Evolutionary conservation across 2,888 invertebrate genomes (phyloP).

Genomic region (Cecidostiba fungosa): DNA sequence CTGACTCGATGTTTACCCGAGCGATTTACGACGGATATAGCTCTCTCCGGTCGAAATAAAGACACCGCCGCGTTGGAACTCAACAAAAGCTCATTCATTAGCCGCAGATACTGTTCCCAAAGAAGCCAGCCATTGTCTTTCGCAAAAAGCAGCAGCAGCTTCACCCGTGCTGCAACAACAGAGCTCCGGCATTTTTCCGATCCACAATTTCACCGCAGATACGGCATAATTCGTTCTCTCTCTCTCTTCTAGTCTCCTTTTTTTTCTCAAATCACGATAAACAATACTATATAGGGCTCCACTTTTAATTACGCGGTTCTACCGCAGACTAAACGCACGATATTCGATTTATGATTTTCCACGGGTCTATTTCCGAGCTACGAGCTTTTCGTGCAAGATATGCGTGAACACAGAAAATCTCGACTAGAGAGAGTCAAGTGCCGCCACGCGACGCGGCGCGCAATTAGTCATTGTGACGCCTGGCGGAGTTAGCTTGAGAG

Average conservation of each 20-base stretch:
- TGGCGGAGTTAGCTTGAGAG: not conserved
- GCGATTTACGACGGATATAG: not conserved
- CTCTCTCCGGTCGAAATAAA: constrained; percentile 2
- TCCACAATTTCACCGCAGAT: not conserved
- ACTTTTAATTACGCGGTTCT: constrained; percentile 14
- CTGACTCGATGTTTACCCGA: not conserved
- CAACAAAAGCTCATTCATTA: constrained; percentile 15
- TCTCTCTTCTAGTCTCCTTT: not conserved
- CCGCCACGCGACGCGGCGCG: not conserved
- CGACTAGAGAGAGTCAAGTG: not conserved
- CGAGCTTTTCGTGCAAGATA: not conserved
- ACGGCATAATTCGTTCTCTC: not conserved
- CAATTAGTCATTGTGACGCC: constrained; percentile 58
- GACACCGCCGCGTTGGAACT: not conserved
- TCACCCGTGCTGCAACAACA: not conserved
- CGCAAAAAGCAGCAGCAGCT: not conserved
- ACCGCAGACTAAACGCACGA: not conserved
- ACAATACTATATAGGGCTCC: not conserved
- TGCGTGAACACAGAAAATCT: constrained; percentile 11
- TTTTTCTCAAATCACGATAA: constrained; percentile 33
- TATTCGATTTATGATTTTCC: constrained; percentile 51
- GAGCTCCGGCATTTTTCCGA: not conserved
- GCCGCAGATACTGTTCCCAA: not conserved
- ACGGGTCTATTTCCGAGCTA: constrained; percentile 43
- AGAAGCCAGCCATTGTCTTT: not conserved